Conservation (phyloP, 2,797 vertebrate species). For the Chelidonichthys spinosus region DNA sequence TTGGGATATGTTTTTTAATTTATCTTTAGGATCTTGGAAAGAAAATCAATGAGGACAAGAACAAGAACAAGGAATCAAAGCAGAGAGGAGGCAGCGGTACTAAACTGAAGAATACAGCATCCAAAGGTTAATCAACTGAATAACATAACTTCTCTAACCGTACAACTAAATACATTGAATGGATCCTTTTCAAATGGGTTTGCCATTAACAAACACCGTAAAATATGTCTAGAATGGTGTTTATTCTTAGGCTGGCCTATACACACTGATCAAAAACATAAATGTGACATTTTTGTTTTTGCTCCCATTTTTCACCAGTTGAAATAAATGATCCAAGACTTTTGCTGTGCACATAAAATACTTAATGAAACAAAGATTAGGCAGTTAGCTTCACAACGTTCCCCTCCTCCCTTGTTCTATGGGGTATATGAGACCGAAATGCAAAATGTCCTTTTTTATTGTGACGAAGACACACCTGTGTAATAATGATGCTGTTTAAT, state of each 20-base stretch:
- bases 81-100: constrained; percentile 24
- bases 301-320: background rate
- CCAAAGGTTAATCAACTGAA: constrained; percentile 71
- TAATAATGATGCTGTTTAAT: background rate
- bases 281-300: background rate
- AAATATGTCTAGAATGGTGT: background rate
- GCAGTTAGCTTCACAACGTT: background rate
- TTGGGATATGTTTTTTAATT: constrained; percentile 4
- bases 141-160: background rate
- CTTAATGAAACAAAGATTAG: background rate
- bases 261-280: background rate
- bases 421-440: background rate
- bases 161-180: background rate
- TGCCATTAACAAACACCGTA: background rate
- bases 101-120: constrained; percentile 30
- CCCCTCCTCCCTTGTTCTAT: background rate
- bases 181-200: background rate
- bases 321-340: background rate
- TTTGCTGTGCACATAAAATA: constrained; percentile 1
- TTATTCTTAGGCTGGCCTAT: background rate
- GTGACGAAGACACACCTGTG: background rate
- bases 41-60: constrained; percentile 67
- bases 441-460: background rate
- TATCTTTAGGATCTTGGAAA: constrained; percentile 58
- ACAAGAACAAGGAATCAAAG: constrained; percentile 69